Base-by-base conservation (phyloP, 2,797 vertebrate species). In the Neopelma chrysocephalum region DNA sequence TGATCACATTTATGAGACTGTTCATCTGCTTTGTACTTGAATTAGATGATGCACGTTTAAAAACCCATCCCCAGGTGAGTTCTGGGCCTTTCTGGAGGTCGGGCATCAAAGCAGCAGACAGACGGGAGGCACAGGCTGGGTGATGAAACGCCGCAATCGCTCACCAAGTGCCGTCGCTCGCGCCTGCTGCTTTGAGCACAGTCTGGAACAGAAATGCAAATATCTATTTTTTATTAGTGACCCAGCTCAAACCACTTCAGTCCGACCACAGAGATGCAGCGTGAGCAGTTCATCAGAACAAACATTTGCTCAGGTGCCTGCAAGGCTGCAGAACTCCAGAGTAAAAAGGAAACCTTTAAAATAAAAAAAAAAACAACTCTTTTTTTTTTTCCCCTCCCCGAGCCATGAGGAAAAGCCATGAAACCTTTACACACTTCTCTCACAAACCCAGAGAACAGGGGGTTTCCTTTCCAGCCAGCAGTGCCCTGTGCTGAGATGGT, bases 151-250 rank as follows among this genome's bases (percentile, higher is more conserved):
- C 31, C 3, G 60, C 4, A 6, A 80, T 51, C 11, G 2, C 69
- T 73, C 71, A 62, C 12, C 21, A 11, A 68, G 82, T 31, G 43
- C 48, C 66, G 22, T 18, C 3, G 0, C 80, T 68, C 4, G 0
- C 0, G 9, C 79, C 65, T 20, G 17, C 5, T 58, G 62, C 87
- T 95, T 89, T 91, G 76, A 94, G 61, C 70, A 25, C 31, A 16
- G 32, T 32, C 65, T 65, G 72, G 65, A 93, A 80, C 48, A 94
- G 76, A 91, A 94, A 91, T 31, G 68, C 65, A 85, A 93, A 69
- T 69, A 82, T 7, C 66, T 89, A 2, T 10, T 64, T 83, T 80
- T 82, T 20, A 72, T 88, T 57, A 61, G 58, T 32, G 58, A 87
- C 86, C 82, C 90, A 65, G 47, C 73, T 92, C 82, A 83, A 90